phyloP scores from a whole-genome alignment of 2,797 vertebrate genomes.

The Esox masquinongy region DNA sequence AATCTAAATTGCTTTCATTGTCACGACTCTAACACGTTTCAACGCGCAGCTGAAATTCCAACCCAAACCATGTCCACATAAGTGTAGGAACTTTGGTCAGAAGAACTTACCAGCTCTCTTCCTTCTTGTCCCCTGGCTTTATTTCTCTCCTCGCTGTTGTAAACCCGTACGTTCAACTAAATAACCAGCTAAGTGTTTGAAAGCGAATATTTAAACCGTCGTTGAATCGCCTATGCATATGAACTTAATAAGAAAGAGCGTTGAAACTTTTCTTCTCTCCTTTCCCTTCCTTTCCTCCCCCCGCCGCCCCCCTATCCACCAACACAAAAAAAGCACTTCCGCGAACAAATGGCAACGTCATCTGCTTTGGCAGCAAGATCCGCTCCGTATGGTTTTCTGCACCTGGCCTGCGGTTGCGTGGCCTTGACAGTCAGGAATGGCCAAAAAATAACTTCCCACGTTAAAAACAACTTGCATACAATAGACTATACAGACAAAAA shows the following conservation, averaged over 20 bases:
- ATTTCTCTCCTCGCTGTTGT: conserved; percentile 40
- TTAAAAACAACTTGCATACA: not conserved
- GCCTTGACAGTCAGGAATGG: conserved; percentile 25
- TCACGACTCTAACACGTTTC: not conserved
- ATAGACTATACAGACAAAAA: not conserved
- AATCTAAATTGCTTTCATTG: not conserved
- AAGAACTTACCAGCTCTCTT: conserved; percentile 76
- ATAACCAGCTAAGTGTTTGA: conserved; percentile 32
- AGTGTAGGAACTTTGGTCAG: conserved; percentile 66
- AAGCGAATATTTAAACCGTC: conserved; percentile 23
- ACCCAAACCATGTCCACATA: conserved; percentile 41
- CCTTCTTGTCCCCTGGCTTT: conserved; percentile 46
- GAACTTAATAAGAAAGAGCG: conserved; percentile 49
- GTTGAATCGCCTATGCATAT: conserved; percentile 7
- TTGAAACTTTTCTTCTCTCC: conserved; percentile 63
- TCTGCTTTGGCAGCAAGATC: conserved; percentile 48
- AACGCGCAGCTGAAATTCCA: conserved; percentile 16
- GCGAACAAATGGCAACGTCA: conserved; percentile 78
- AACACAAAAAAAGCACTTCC: conserved; percentile 79
- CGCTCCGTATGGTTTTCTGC: conserved; percentile 34
- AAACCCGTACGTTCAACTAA: conserved; percentile 37
- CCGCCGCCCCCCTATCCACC: conserved; percentile 49
- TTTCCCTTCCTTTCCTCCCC: conserved; percentile 63
- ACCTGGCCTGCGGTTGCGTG: conserved; percentile 53
- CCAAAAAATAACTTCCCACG: conserved; percentile 30